Conservation (phyloP, 2,888 invertebrate species). For the Trichogramma evanescens region DNA sequence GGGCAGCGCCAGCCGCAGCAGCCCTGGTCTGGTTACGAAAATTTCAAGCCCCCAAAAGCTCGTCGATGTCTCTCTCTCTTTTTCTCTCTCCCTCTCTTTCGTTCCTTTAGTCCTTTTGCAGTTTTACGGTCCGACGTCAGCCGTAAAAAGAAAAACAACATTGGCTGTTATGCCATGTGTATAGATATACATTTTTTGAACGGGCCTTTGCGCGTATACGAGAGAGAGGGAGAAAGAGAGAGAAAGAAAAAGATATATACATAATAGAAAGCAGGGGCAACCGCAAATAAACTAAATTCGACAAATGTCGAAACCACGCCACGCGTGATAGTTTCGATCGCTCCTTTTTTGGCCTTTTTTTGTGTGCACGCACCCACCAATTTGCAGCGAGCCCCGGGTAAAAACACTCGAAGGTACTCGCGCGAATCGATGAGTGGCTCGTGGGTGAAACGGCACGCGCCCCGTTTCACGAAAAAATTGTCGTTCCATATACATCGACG, state of each 20-base stretch:
- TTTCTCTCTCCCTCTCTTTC: not conserved
- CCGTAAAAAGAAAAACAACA: too few relatives aligned
- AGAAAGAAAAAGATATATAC: constrained; percentile 16
- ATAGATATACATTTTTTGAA: not conserved
- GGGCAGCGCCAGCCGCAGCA: too few relatives aligned
- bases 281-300: constrained; percentile 19
- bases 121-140: not conserved
- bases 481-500: too few relatives aligned
- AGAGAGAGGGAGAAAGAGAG: constrained; percentile 1
- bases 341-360: not conserved
- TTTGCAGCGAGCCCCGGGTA: too few relatives aligned
- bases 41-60: too few relatives aligned
- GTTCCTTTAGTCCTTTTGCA: not conserved
- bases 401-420: too few relatives aligned
- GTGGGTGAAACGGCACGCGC: too few relatives aligned
- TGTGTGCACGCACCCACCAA: too few relatives aligned
- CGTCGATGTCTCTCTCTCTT: not conserved
- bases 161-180: too few relatives aligned
- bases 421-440: too few relatives aligned
- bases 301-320: constrained; percentile 19
- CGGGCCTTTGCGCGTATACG: constrained; percentile 20
- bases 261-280: constrained; percentile 11
- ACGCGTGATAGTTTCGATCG: constrained; percentile 1
- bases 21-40: too few relatives aligned
- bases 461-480: too few relatives aligned